Base-by-base conservation (phyloP, 2,113 vertebrate genomes). In the Puntigrus tetrazona region DNA sequence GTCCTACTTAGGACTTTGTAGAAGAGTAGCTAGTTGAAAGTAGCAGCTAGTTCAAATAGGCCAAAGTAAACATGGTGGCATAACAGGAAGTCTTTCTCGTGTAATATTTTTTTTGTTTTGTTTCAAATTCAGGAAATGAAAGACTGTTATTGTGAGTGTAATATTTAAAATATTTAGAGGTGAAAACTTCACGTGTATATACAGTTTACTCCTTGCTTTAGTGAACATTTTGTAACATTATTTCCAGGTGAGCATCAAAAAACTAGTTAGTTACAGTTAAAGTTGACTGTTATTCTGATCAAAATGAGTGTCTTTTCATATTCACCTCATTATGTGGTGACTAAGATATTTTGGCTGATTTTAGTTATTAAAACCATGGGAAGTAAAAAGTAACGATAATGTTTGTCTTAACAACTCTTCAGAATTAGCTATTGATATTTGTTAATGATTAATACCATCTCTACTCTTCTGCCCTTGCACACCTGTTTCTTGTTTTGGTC, bases 371-470 rank as follows among this genome's bases (percentile, higher is more conserved):
- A 20, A 57, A 55, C 7, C 50, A 18, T 22, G 50, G 20, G 3
- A 57, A 38, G 65, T 38, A 4, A 36, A 38, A 59, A 27, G 38
- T 59, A 34, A 38, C 38, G n/a, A 3, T 38, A 11, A 27, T 38
- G 38, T 65, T 63, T 61, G 8, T 18, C 7, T 34, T 59, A 38
- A 31, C 38, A 45, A 65, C 59, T 78, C 47, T 38, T 29, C 14
- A 27, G 45, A 10, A 70, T 38, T 34, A 73, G 67, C 73, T 70
- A 82, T 78, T 41, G 77, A 78, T 78, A 27, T 63, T 36, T 65
- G 38, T 52, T 31, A 79, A 87, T 76, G n/a, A 87, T 77, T 63
- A 29, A 36, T n/a, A 29, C 38, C 72, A 22, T 85, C 59, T 78
- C 59, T n/a, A 25, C 59, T 63, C 22, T 70, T 82, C 22, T 34